phyloP scores from a whole-genome alignment of 2,888 invertebrate species.

The Tholera decimalis region DNA sequence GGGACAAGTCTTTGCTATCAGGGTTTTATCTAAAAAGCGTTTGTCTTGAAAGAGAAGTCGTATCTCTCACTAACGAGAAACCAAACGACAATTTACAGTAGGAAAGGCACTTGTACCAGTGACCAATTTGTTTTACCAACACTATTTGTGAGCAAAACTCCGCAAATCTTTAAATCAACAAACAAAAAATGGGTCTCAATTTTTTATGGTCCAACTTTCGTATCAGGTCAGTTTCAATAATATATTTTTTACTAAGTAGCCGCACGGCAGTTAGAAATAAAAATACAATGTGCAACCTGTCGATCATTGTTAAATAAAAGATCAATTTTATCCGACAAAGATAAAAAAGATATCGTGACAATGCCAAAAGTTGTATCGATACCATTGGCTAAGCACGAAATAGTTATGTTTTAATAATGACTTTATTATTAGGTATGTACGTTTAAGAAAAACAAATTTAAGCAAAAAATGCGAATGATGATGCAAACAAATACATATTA shows the following conservation, averaged over 20 bases:
- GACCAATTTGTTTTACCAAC: conserved; percentile 47
- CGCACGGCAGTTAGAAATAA: conserved; percentile 11
- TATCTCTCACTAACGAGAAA: conserved; percentile 61
- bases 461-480: not conserved
- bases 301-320: conserved; percentile 55
- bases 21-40: conserved; percentile 60
- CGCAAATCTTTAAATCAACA: conserved; percentile 5
- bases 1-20: conserved; percentile 44
- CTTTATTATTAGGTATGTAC: conserved; percentile 12
- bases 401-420: conserved; percentile 19
- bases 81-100: conserved; percentile 54
- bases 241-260: conserved; percentile 16
- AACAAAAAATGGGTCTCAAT: not conserved
- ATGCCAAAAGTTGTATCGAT: conserved; percentile 26
- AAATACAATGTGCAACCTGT: conserved; percentile 42
- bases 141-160: conserved; percentile 21
- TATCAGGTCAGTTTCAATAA: not conserved
- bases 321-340: conserved; percentile 27
- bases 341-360: conserved; percentile 49
- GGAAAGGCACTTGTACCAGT: conserved; percentile 45
- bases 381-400: conserved; percentile 20
- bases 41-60: conserved; percentile 47
- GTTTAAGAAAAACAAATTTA: conserved; percentile 12
- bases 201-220: too few species aligned
- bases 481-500: conserved; percentile 4